Percentiles rank a stretch among this genome's conserved stretches.
Conservation (phyloP, 2,113 vertebrate species). For the Eira barbara region DNA sequence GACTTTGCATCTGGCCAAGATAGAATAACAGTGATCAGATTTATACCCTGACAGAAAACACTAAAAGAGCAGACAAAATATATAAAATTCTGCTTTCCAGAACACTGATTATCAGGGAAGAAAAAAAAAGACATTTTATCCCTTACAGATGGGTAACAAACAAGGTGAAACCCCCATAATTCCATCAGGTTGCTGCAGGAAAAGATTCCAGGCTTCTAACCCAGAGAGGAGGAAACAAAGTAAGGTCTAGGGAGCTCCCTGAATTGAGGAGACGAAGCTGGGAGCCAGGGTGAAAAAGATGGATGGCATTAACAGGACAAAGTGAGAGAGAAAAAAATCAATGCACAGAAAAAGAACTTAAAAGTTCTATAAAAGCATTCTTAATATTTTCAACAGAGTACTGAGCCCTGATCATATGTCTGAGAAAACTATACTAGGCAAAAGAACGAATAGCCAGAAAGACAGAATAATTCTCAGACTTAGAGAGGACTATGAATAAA, state of each 20-base stretch:
- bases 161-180: not conserved
- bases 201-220: not conserved
- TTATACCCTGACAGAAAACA: not conserved
- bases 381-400: not conserved
- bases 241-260: not conserved
- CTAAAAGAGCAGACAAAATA: not conserved
- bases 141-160: not conserved
- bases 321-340: not conserved
- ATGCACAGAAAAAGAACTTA: not conserved
- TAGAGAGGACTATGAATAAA: not conserved
- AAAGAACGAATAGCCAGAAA: not conserved
- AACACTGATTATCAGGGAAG: not conserved
- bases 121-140: not conserved
- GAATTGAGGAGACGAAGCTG: not conserved
- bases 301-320: not conserved
- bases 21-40: not conserved
- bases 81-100: conserved; percentile 1
- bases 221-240: not conserved
- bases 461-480: not conserved
- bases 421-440: not conserved
- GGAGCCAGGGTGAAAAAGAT: not conserved
- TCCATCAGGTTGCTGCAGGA: not conserved
- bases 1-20: not conserved
- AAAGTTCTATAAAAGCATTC: not conserved
- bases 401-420: not conserved